Base-by-base conservation (phyloP, 2,113 vertebrate genomes). In the Todiramphus saurophagus region DNA sequence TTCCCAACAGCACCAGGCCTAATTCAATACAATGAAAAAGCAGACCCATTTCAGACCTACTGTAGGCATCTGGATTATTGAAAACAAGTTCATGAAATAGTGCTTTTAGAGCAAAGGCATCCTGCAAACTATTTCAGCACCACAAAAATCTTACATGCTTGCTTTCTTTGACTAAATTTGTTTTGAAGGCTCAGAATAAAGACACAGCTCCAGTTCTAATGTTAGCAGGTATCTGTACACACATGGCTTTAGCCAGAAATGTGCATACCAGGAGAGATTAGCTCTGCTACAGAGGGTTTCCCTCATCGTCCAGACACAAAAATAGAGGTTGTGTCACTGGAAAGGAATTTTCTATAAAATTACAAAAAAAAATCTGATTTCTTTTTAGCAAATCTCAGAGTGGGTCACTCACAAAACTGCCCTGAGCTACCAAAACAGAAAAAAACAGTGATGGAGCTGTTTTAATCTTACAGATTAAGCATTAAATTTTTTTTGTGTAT, bases 251-350 rank as follows among this genome's bases (percentile, higher is more conserved):
- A 83, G 64, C 7, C 69, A 94, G 89, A 87, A 88, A 69, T 44
- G 33, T 51, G 41, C 85, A 87, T 81, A 94, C 82, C 87, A 86
- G 58, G 33, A 73, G 56, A 87, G 30, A 92, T 75, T 82, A 94
- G 20, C 62, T 82, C 44, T 79, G 83, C 58, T 79, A 63, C 31
- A 59, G 50, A 82, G 66, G 55, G 80, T 24, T 93, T 91, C 69
- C 83, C 77, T 96, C 66, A 55, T 43, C 43, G 31, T 16, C 70
- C 33, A 62, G 28, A 50, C 19, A 84, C 69, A 92, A 91, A 92
- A 95, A 84, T 92, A 96, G 56, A 79, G 31, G 28, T 62, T 58
- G 33, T 80, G 33, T 78, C 51, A 74, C 41, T 69, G 58, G 60
- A 75, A 95, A 89, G 12, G 41, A 89, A 73, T 48, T 53, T 90